phyloP scores from a whole-genome alignment of 1,140 invertebrate genomes.

The Aphaenogaster ashmeadi region DNA sequence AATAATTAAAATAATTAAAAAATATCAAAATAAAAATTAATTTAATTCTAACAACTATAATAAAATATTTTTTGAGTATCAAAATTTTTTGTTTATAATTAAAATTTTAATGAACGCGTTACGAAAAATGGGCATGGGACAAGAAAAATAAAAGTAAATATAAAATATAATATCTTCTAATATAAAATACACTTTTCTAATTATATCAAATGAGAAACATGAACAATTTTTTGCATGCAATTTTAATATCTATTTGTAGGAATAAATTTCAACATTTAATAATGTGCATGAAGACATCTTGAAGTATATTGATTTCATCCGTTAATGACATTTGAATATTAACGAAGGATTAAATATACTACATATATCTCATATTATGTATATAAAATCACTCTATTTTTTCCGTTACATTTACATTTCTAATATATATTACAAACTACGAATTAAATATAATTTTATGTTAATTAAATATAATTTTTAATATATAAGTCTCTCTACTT shows the following conservation, averaged over 20 bases:
- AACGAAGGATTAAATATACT: neutral
- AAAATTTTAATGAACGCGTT: neutral
- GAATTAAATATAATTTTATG: conserved; percentile 8
- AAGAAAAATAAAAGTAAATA: neutral
- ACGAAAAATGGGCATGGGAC: neutral
- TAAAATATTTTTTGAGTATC: conserved; percentile 1
- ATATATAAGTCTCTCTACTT: neutral
- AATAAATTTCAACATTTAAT: neutral
- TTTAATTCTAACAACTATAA: neutral
- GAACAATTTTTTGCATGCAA: neutral
- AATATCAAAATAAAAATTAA: neutral
- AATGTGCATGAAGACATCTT: neutral
- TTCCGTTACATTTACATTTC: neutral
- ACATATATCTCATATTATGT: conserved; percentile 15
- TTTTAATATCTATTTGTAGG: conserved; percentile 10
- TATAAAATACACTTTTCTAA: neutral
- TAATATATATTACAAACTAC: neutral
- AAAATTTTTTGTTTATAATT: neutral
- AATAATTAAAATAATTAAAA: neutral
- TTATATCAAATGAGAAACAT: neutral
- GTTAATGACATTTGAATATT: neutral
- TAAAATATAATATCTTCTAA: neutral
- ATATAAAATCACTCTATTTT: conserved; percentile 33
- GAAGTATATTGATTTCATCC: neutral
- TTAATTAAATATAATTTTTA: conserved; percentile 14